phyloP scores from a whole-genome alignment of 2,888 invertebrate genomes.

The Noctua janthina region DNA sequence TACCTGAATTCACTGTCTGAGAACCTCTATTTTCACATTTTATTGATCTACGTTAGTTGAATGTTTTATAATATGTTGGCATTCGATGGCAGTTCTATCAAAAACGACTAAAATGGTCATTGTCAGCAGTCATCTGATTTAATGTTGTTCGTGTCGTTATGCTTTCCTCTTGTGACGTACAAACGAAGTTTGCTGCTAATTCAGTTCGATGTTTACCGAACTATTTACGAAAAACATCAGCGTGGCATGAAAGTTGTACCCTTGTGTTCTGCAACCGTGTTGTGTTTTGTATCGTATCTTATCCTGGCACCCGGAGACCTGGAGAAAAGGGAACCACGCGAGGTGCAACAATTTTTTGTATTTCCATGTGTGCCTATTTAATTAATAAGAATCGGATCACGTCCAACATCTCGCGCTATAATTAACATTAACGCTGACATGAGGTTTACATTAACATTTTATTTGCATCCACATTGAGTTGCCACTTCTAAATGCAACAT shows the following conservation, averaged over 20 bases:
- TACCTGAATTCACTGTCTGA: not conserved
- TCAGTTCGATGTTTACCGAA: not conserved
- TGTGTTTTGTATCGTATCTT: not conserved
- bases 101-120: not conserved
- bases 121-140: not conserved
- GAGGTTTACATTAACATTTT: conserved; percentile 33
- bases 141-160: not conserved
- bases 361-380: not conserved
- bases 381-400: conserved; percentile 32
- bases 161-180: not conserved
- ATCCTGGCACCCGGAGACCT: not conserved
- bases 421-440: conserved; percentile 21
- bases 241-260: no score
- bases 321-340: not conserved
- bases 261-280: not conserved
- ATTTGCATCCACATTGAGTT: conserved; percentile 30
- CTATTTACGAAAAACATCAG: not conserved
- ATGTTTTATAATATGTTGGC: conserved; percentile 5
- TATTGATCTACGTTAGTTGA: conserved; percentile 4
- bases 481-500: conserved; percentile 8
- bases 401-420: conserved; percentile 29
- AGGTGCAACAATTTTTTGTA: not conserved
- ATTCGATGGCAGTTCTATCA: not conserved
- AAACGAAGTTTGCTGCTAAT: not conserved
- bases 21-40: not conserved